Conservation (phyloP, 2,888 invertebrate species). For the Ectemnius lituratus region DNA sequence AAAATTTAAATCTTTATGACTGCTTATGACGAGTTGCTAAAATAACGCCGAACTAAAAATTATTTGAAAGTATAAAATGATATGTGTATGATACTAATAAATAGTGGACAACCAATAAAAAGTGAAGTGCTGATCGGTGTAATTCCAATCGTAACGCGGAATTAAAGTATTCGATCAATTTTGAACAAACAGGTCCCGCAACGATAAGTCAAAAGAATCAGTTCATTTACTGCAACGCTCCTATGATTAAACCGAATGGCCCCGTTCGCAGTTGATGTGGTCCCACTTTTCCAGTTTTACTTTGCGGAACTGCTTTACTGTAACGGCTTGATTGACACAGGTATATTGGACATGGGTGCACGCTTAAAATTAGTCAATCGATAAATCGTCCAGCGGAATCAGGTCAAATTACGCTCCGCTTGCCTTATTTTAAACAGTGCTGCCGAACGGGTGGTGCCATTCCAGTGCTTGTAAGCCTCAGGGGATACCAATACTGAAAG, state of each 20-base stretch:
- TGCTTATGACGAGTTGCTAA: no score
- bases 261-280: not conserved
- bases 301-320: not conserved
- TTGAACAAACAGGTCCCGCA: no score
- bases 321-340: constrained; percentile 3
- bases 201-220: no score
- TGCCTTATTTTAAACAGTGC: not conserved
- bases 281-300: not conserved
- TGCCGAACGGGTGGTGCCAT: not conserved
- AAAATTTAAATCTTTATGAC: no score
- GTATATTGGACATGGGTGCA: constrained; percentile 24
- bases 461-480: not conserved
- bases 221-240: not conserved
- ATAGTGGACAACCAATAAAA: no score
- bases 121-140: no score
- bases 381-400: constrained; percentile 13
- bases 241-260: not conserved
- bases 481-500: no score
- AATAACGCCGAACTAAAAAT: no score
- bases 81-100: no score
- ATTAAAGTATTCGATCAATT: no score
- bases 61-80: no score
- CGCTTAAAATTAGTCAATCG: constrained; percentile 23
- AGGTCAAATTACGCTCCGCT: constrained; percentile 10
- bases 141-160: no score